Base-by-base conservation (phyloP, 2,113 vertebrate species). In the Sminthopsis crassicaudata region DNA sequence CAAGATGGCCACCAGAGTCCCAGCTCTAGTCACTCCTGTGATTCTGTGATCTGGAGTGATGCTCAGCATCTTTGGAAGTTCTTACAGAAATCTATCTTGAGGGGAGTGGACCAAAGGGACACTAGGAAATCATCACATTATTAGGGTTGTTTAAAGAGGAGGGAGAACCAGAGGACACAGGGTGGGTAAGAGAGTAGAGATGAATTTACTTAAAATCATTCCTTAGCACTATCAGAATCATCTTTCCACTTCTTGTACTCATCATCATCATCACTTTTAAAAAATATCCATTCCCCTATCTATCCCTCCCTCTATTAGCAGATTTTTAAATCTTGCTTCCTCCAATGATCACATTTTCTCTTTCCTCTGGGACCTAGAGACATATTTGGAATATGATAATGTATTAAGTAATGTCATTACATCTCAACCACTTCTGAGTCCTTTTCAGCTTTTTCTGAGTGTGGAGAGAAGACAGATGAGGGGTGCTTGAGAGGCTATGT, bases 361-460 rank as follows among this genome's bases (percentile, higher is more conserved):
- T 84, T 84, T 22, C 36, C 67, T 16, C 14, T n/a, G 36, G 36
- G 67, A 67, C 36, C 16, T 42, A 42, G 67, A 84, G 67, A 84
- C 67, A 42, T 84, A 84, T 84, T 84, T 84, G 42, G 67, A 84
- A 84, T 42, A 84, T 84, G 67, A 84, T 84, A 84, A 84, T 19
- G n/a, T 84, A 76, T 22, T 84, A n/a, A 84, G n/a, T 84, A 42
- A 84, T 84, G n/a, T 84, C 42, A 84, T 84, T 84, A 42, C 36
- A 42, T 42, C n/a, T 84, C n/a, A 84, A 19, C 19, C 23, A n/a
- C 67, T 84, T 84, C 52, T 51, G 90, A 94, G 50, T 91, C n/a
- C 92, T 55, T 30, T 91, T 91, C 26, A 89, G 52, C 48, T 84
- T 94, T 96, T 55, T 16, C 57, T 12, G 51, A 92, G 91, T 67